These are phyloP conservation scores for Molossus molossus DNA, from an alignment of 2,797 vertebrate genomes.

Conservation along the genomic window DNA sequence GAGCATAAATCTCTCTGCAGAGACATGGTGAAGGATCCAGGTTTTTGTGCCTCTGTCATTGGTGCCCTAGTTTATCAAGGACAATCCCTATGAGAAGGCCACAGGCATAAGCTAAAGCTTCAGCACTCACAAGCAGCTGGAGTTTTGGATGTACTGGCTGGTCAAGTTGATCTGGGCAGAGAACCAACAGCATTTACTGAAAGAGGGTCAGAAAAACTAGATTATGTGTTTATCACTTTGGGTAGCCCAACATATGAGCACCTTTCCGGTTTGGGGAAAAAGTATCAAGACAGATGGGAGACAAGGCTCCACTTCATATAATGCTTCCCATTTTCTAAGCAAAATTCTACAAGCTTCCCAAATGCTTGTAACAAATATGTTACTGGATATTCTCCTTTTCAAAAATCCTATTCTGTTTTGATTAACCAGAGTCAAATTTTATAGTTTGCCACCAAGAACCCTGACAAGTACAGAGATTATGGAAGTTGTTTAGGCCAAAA, in stretches of 20 bases:
- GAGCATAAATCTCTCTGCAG: neutral
- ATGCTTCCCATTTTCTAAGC: neutral
- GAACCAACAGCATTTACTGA: constrained; percentile 49
- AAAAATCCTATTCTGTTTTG: constrained; percentile 48
- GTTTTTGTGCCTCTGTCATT: neutral
- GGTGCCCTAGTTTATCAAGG: neutral
- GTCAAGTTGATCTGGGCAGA: constrained; percentile 50
- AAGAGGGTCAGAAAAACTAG: constrained; percentile 38
- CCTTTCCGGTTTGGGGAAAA: constrained; percentile 11
- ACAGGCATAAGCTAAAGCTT: neutral
- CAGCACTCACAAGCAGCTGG: constrained; percentile 10
- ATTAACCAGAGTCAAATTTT: neutral
- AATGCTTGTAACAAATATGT: neutral
- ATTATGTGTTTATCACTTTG: constrained; percentile 47
- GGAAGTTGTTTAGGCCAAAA: constrained; percentile 1
- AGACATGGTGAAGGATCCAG: neutral
- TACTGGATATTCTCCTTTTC: neutral
- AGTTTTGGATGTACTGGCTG: constrained; percentile 7
- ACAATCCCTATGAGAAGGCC: constrained; percentile 33
- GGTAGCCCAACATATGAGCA: neutral
- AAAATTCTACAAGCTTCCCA: neutral
- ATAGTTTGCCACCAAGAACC: neutral
- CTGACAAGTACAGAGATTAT: neutral
- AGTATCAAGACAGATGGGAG: neutral
- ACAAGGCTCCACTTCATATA: neutral